Conservation (phyloP, 2,888 invertebrate genomes). For the Frankliniella intonsa region DNA sequence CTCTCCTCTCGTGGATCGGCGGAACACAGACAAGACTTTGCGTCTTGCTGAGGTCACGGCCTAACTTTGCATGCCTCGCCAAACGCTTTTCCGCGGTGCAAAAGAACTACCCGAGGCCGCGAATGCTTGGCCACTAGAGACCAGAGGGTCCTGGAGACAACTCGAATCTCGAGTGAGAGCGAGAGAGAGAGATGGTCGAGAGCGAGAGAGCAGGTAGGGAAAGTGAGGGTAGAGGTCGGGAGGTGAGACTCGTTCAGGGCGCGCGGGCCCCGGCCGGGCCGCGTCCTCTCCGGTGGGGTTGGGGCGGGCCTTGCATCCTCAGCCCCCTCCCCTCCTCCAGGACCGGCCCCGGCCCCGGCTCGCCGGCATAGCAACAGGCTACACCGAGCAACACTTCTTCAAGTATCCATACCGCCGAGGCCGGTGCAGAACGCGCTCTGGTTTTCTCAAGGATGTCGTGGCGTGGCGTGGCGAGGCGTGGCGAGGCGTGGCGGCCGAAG, state of each 20-base stretch:
- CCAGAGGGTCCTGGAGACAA: too few species aligned
- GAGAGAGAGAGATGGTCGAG: background rate
- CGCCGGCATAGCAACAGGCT: too few species aligned
- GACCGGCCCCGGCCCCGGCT: background rate
- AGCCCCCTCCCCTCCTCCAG: background rate
- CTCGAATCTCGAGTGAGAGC: background rate
- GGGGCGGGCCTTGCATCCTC: background rate
- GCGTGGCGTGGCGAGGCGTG: background rate
- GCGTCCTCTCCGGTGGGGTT: background rate
- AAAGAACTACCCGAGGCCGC: too few species aligned
- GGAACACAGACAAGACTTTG: too few species aligned
- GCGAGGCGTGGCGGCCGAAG: constrained; percentile 29
- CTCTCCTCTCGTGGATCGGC: too few species aligned
- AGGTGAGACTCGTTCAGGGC: too few species aligned
- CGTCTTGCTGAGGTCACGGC: too few species aligned
- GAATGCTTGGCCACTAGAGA: too few species aligned
- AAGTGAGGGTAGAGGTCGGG: background rate
- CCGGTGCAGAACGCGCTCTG: background rate
- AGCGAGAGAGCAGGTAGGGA: too few species aligned
- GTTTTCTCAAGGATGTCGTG: background rate
- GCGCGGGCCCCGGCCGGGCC: background rate
- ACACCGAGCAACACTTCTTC: too few species aligned
- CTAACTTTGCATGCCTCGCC: too few species aligned
- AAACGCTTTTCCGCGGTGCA: too few species aligned
- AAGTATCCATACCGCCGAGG: background rate